Evolutionary conservation across 2,113 vertebrate genomes (phyloP).

Genomic region (Oriolus oriolus): DNA sequence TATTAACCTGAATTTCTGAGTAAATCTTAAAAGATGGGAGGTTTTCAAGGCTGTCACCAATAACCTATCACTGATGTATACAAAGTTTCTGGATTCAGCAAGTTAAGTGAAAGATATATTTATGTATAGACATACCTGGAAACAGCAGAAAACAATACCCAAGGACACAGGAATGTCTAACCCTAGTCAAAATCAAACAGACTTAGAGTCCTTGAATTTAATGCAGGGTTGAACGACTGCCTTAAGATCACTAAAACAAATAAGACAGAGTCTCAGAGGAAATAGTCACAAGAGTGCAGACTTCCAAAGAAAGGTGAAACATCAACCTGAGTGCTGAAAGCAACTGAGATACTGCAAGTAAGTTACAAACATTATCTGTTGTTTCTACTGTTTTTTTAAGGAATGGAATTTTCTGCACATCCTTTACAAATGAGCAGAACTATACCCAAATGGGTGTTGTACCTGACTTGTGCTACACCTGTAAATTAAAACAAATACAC

Average conservation of each 20-base stretch:
- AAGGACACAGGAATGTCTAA: not conserved
- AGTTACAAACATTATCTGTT: not conserved
- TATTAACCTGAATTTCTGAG: not conserved
- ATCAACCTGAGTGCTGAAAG: not conserved
- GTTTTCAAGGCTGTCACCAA: not conserved
- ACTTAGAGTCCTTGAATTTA: not conserved
- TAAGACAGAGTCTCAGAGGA: not conserved
- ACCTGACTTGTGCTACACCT: not conserved
- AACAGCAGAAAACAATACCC: not conserved
- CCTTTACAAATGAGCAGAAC: not conserved
- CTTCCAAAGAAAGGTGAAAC: not conserved
- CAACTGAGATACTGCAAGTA: not conserved
- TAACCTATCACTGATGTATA: not conserved
- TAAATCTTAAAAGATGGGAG: not conserved
- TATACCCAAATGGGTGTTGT: not conserved
- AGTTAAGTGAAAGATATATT: not conserved
- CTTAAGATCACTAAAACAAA: not conserved
- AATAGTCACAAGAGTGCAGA: not conserved
- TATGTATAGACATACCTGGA: not conserved
- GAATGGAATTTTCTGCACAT: not conserved
- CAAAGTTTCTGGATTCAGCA: not conserved
- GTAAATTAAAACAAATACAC: not conserved
- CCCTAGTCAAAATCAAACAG: not conserved
- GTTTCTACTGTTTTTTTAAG: not conserved
- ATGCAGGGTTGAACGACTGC: accelerated